Evolutionary conservation across 2,797 vertebrate genomes (phyloP).

Genomic region (Lycodopsis pacificus): DNA sequence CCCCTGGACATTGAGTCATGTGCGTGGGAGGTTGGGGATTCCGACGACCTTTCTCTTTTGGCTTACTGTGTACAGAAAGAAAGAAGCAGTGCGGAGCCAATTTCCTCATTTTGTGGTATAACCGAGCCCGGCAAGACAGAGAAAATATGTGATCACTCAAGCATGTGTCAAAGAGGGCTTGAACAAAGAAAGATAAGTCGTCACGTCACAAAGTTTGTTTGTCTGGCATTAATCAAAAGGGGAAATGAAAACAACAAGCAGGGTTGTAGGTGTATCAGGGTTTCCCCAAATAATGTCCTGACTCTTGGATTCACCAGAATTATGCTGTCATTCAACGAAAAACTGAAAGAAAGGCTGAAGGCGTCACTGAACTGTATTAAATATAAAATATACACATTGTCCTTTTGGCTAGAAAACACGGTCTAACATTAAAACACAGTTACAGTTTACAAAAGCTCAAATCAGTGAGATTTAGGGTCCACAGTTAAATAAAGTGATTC

Average conservation of each 20-base stretch:
- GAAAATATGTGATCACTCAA: constrained; percentile 17
- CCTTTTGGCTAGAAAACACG: not conserved
- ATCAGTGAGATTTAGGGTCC: not conserved
- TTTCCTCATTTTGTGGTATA: constrained; percentile 77
- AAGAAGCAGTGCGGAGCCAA: constrained; percentile 41
- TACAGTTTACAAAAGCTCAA: not conserved
- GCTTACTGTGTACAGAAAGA: constrained; percentile 51
- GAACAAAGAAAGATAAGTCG: constrained; percentile 17
- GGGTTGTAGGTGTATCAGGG: constrained; percentile 61
- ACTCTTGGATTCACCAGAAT: constrained; percentile 53
- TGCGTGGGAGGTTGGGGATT: constrained; percentile 85
- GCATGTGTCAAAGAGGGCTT: constrained; percentile 5
- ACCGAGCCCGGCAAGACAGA: constrained; percentile 10
- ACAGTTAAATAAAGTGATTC: constrained; percentile 7
- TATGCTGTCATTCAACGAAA: constrained; percentile 37
- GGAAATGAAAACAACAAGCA: constrained; percentile 68
- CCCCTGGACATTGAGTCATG: constrained; percentile 85
- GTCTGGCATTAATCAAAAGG: constrained; percentile 54
- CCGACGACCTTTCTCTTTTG: constrained; percentile 76
- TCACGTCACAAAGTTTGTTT: constrained; percentile 41
- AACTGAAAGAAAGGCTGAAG: constrained; percentile 29
- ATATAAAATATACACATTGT: not conserved
- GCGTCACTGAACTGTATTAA: constrained; percentile 8
- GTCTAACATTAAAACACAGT: not conserved
- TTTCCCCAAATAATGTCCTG: constrained; percentile 64